phyloP scores from a whole-genome alignment of 2,888 invertebrate species.

The Sialis fuliginosa region DNA sequence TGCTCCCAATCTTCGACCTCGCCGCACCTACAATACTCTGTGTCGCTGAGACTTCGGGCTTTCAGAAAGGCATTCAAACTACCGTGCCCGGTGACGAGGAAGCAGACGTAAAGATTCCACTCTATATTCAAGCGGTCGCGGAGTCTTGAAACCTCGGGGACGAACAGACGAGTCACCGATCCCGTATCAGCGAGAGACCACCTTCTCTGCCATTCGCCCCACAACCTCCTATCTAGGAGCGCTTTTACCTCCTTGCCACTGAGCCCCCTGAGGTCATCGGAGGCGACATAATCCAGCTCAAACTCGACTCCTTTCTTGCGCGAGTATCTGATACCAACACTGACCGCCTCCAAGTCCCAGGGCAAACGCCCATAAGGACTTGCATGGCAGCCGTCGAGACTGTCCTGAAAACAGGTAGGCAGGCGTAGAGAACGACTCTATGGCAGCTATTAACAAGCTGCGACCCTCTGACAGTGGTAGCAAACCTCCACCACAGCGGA shows the following conservation, averaged over 20 bases:
- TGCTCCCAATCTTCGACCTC: background rate
- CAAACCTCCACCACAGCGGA: no score
- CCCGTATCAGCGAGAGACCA: no score
- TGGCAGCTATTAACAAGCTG: no score
- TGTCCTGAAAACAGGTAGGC: no score
- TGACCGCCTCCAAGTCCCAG: no score
- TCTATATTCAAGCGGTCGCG: background rate
- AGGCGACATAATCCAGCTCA: no score
- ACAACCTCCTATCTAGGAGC: no score
- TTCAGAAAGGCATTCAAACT: background rate
- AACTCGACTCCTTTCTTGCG: background rate
- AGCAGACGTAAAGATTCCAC: background rate
- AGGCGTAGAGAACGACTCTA: no score
- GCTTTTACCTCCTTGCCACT: no score
- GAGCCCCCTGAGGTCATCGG: no score
- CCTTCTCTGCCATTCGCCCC: no score
- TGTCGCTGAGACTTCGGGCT: background rate
- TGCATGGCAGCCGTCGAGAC: background rate
- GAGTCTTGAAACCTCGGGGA: background rate
- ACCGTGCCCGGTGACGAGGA: background rate
- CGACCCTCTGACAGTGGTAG: no score
- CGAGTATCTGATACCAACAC: background rate
- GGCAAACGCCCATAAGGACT: background rate
- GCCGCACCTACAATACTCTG: background rate
- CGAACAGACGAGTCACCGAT: background rate